Evolutionary conservation across 2,797 vertebrate species (phyloP).

Genomic region (Tadarida brasiliensis): DNA sequence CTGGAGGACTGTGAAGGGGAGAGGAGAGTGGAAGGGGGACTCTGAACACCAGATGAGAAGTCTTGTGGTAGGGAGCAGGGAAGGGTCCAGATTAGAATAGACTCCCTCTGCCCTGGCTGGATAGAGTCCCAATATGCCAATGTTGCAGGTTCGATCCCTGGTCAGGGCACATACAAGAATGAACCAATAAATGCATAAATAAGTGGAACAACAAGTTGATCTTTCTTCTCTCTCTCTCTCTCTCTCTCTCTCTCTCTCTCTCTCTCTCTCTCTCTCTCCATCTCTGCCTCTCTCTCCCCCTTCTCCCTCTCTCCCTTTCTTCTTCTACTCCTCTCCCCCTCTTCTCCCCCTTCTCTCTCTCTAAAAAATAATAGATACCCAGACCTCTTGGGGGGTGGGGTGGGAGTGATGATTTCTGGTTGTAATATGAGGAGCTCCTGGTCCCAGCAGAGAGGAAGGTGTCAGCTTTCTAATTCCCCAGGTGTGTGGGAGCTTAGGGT

Average conservation of each 20-base stretch:
- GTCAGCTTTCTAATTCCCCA: conserved; percentile 77
- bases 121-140: background rate
- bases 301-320: background rate
- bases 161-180: background rate
- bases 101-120: background rate
- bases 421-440: conserved; percentile 72
- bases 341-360: background rate
- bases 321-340: no score
- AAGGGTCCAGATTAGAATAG: background rate
- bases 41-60: background rate
- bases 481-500: conserved; percentile 62
- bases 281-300: no score
- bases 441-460: conserved; percentile 62
- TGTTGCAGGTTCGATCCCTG: background rate
- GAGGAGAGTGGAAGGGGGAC: background rate
- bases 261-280: background rate
- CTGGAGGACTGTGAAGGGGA: background rate
- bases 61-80: background rate
- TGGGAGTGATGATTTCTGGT: conserved; percentile 37
- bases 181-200: background rate
- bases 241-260: background rate
- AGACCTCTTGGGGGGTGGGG: background rate
- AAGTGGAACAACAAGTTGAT: background rate
- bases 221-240: background rate
- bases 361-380: background rate